Evolutionary conservation across 2,888 invertebrate genomes (phyloP).

Genomic region (Branchellion lobata): DNA sequence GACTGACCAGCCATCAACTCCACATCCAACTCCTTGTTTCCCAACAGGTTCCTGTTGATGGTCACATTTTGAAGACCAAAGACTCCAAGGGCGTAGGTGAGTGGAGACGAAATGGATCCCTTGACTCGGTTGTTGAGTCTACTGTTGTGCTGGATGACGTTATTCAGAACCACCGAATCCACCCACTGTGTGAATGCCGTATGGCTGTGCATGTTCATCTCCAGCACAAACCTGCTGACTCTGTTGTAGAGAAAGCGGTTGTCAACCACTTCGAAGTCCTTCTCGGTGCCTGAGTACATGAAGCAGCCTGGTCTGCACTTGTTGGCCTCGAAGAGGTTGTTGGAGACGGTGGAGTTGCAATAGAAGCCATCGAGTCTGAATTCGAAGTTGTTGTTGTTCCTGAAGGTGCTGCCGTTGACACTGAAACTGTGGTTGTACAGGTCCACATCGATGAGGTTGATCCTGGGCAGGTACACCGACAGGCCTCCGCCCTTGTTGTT

Average conservation of each 20-base stretch:
- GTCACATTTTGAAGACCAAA: constrained; percentile 91
- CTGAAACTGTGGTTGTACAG: constrained; percentile 73
- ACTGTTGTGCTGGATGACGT: constrained; percentile 55
- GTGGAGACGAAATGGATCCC: constrained; percentile 53
- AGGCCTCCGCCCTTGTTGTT: constrained; percentile 84
- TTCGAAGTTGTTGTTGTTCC: constrained; percentile 80
- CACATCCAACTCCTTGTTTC: constrained; percentile 70
- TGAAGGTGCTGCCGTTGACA: constrained; percentile 83
- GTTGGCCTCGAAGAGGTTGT: constrained; percentile 82
- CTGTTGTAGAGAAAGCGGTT: constrained; percentile 79
- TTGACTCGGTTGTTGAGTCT: constrained; percentile 30
- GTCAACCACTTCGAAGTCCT: constrained; percentile 78
- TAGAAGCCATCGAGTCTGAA: constrained; percentile 89
- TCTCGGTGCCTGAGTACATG: constrained; percentile 84
- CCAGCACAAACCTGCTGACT: constrained; percentile 76
- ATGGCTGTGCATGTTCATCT: constrained; percentile 85
- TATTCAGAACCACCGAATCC: constrained; percentile 52
- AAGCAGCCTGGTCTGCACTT: constrained; percentile 67
- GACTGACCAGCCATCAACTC: constrained; percentile 82
- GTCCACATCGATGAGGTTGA: constrained; percentile 60
- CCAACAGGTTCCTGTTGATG: constrained; percentile 83
- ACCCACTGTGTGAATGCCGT: constrained; percentile 74
- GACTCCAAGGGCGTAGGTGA: constrained; percentile 78
- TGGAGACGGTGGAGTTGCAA: constrained; percentile 80
- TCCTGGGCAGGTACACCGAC: constrained; percentile 78